Evolutionary conservation across 2,888 invertebrate genomes (phyloP).

Genomic region (Drosophila meridionalis): DNA sequence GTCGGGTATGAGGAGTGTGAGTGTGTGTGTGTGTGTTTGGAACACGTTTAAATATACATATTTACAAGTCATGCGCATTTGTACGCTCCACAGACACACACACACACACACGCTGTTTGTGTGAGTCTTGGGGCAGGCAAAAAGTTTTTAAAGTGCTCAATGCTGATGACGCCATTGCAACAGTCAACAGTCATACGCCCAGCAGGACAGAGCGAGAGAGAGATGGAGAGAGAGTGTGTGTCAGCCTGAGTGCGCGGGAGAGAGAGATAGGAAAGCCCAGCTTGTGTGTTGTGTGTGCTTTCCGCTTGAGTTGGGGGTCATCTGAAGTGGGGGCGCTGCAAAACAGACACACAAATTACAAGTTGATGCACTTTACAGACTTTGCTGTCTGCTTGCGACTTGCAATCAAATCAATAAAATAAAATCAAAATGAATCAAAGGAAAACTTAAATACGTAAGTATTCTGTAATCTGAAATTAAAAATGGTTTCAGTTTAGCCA

Average conservation of each 20-base stretch:
- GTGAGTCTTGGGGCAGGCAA: slow-evolving; percentile 64
- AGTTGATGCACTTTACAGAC: slow-evolving; percentile 15
- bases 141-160: slow-evolving; percentile 69
- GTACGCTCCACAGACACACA: slow-evolving; percentile 33
- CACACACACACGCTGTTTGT: slow-evolving; percentile 23
- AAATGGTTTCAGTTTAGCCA: background rate
- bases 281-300: slow-evolving; percentile 44
- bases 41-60: slow-evolving; percentile 65
- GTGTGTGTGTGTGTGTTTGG: slow-evolving; percentile 30
- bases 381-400: slow-evolving; percentile 9
- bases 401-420: slow-evolving; percentile 20
- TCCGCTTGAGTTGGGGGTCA: slow-evolving; percentile 49
- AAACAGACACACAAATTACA: slow-evolving; percentile 40
- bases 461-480: background rate
- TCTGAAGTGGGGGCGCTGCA: background rate
- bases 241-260: background rate
- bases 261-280: slow-evolving; percentile 26
- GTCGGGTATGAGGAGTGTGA: background rate
- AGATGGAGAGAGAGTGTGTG: background rate
- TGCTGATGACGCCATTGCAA: slow-evolving; percentile 65
- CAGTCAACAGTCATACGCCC: slow-evolving; percentile 49
- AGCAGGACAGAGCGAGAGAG: slow-evolving; percentile 19
- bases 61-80: slow-evolving; percentile 71
- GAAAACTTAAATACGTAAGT: background rate
- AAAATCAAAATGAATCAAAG: background rate